These are phyloP conservation scores for Colostygia pectinataria DNA, from an alignment of 2,888 invertebrate genomes.

Conservation along the genomic window DNA sequence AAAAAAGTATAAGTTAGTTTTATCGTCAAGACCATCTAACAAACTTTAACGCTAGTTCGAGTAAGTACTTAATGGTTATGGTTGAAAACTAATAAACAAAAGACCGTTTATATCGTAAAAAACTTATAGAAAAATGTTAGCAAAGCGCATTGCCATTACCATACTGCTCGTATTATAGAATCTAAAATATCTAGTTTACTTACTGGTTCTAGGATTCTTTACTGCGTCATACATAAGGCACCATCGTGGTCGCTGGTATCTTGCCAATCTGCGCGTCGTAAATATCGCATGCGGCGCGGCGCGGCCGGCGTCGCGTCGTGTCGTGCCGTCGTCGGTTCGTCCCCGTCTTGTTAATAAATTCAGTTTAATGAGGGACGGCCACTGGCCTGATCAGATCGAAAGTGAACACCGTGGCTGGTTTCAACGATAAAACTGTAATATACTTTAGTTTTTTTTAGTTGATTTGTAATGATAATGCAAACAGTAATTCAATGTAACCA, in stretches of 20 bases:
- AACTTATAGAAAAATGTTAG: too few relatives aligned
- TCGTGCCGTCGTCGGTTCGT: conserved; percentile 60
- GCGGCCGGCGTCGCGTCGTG: conserved; percentile 56
- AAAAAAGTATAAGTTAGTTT: too few relatives aligned
- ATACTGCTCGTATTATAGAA: too few relatives aligned
- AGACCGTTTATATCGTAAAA: too few relatives aligned
- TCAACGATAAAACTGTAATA: conserved; percentile 24
- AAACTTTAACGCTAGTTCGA: too few relatives aligned
- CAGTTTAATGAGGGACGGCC: conserved; percentile 77
- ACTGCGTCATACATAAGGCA: conserved; percentile 32
- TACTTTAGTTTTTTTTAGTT: not conserved
- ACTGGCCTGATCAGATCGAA: conserved; percentile 72
- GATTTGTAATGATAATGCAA: too few relatives aligned
- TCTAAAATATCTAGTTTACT: not conserved
- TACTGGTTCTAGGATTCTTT: conserved; percentile 7
- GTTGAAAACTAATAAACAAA: too few relatives aligned
- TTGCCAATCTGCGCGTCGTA: conserved; percentile 66
- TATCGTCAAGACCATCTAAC: too few relatives aligned
- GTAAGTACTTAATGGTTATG: too few relatives aligned
- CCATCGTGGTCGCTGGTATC: conserved; percentile 48
- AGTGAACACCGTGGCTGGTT: conserved; percentile 27
- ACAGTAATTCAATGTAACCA: too few relatives aligned
- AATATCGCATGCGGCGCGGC: conserved; percentile 60
- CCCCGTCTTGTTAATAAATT: conserved; percentile 76
- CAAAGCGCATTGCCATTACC: too few relatives aligned